phyloP scores from a whole-genome alignment of 2,797 vertebrate genomes.

The Chromis chromis region DNA sequence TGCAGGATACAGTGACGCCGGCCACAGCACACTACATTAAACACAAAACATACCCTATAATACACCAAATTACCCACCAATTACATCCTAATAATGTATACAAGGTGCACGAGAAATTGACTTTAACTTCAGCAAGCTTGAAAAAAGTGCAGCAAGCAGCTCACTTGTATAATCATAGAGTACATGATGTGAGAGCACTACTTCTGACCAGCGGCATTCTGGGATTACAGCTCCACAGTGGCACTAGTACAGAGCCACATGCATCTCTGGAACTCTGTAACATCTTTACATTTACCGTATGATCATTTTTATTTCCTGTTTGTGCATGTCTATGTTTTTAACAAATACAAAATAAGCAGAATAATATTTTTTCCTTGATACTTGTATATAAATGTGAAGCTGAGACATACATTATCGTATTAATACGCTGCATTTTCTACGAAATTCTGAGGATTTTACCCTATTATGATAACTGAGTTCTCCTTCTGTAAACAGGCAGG shows the following conservation, averaged over 20 bases:
- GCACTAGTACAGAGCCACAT: neutral
- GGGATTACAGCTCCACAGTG: neutral
- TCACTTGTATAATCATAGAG: conserved; percentile 5
- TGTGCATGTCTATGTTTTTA: neutral
- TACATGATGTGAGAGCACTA: neutral
- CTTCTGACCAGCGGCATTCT: conserved; percentile 1
- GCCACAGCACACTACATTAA: conserved; percentile 3
- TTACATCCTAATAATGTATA: conserved; percentile 12
- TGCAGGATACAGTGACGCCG: neutral
- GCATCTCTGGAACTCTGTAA: neutral
- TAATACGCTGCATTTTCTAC: neutral
- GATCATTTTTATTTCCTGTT: neutral
- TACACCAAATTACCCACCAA: conserved; percentile 29
- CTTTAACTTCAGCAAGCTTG: conserved; percentile 28
- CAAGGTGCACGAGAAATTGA: conserved; percentile 14
- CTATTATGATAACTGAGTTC: no score
- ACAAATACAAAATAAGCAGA: neutral
- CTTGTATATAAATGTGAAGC: neutral
- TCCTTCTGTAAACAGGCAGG: no score
- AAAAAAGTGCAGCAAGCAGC: conserved; percentile 7
- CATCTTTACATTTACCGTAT: neutral
- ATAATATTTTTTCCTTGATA: neutral
- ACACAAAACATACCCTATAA: conserved; percentile 14
- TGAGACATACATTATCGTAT: neutral
- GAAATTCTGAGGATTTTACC: no score